A percentile compares a stretch with the other conserved stretches of the same genome.
Evolutionary conservation across 2,797 vertebrate genomes (phyloP).

Genomic region (Monodelphis domestica): DNA sequence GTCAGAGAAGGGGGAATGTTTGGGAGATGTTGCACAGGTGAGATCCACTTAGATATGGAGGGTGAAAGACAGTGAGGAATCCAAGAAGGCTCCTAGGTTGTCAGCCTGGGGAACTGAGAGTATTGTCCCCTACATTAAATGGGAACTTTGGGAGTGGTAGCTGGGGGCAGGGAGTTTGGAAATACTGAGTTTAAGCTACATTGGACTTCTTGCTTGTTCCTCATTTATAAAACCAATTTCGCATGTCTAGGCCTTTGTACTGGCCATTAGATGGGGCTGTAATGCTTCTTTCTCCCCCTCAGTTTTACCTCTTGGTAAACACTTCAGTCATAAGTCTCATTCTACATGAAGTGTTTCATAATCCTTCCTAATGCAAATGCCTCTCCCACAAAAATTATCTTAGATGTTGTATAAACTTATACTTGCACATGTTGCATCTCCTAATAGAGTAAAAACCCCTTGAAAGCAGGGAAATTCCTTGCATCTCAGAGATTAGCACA

Average conservation of each 20-base stretch:
- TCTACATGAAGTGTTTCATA: not conserved
- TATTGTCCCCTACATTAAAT: not conserved
- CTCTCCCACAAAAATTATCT: not conserved
- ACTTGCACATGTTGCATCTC: not conserved
- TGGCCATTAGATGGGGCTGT: not conserved
- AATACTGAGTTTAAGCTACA: too few species aligned
- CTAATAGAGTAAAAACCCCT: not conserved
- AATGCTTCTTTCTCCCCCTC: not conserved
- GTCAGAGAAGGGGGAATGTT: not conserved
- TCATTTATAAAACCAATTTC: not conserved
- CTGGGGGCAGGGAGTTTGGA: too few species aligned
- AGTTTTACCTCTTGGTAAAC: not conserved
- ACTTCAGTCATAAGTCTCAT: not conserved
- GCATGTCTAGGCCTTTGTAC: not conserved
- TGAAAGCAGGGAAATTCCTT: not conserved
- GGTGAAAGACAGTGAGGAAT: not conserved
- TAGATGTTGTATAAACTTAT: not conserved
- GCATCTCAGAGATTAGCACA: not conserved
- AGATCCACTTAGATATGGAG: not conserved
- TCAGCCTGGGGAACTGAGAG: not conserved
- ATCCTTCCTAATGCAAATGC: not conserved
- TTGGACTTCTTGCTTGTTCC: not conserved
- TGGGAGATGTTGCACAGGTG: not conserved
- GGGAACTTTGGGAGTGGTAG: not conserved
- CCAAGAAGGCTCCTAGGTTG: not conserved